These are phyloP conservation scores for Drosophila nr. fundita DNA, from an alignment of 2,888 invertebrate species.

Conservation along the genomic window DNA sequence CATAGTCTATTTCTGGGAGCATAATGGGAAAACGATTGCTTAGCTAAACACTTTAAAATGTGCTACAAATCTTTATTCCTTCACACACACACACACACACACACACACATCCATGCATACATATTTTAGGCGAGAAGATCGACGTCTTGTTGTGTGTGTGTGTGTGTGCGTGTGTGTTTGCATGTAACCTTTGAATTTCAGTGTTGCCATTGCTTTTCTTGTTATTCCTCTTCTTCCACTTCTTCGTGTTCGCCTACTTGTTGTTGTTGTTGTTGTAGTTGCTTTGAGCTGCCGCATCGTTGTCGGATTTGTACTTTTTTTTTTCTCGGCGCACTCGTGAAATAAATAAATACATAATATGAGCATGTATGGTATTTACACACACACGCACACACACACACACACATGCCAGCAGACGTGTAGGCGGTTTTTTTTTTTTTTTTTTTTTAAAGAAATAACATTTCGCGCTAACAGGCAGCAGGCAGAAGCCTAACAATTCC, in stretches of 20 bases:
- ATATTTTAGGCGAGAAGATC: background rate
- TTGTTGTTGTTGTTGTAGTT: slow-evolving; percentile 5
- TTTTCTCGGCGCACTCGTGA: slow-evolving; percentile 10
- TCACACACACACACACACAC: background rate
- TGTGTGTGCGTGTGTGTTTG: background rate
- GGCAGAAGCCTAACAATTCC: slow-evolving; percentile 12
- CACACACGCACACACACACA: slow-evolving; percentile 15
- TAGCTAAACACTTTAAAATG: background rate
- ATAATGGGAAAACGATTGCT: background rate
- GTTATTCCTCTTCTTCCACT: background rate
- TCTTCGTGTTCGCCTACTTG: background rate
- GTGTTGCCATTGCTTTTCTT: background rate
- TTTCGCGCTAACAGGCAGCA: slow-evolving; percentile 34
- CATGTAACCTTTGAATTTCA: slow-evolving; percentile 1
- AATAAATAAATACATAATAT: slow-evolving; percentile 36
- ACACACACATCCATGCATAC: background rate
- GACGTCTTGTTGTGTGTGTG: background rate
- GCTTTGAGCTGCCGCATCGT: slow-evolving; percentile 17
- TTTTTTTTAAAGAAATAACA: slow-evolving; percentile 7
- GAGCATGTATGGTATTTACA: slow-evolving; percentile 7
- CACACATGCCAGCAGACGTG: slow-evolving; percentile 18
- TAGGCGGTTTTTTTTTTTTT: slow-evolving; percentile 23
- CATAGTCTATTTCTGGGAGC: background rate
- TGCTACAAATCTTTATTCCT: background rate
- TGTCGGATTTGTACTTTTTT: slow-evolving; percentile 21